A percentile compares a stretch with the other conserved stretches of the same genome.
These are phyloP conservation scores for Haliclona indistincta DNA, from an alignment of 37 sponge, comb jelly and placozoan species.

Conservation along the genomic window DNA sequence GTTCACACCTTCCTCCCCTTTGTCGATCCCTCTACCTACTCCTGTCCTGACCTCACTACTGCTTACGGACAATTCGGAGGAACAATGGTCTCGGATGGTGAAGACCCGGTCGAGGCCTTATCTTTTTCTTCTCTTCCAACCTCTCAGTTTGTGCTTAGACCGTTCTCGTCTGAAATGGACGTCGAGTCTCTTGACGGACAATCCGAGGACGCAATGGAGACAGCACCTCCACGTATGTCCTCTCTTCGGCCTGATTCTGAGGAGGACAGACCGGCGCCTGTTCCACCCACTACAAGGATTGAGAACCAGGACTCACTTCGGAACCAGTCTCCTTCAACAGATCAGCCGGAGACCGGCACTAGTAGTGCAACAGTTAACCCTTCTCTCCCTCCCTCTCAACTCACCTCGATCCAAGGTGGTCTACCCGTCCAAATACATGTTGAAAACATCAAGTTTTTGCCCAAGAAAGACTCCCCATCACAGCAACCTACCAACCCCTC, in stretches of 20 bases:
- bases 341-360: not conserved
- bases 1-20: not conserved
- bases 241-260: not conserved
- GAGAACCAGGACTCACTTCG: not conserved
- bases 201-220: not conserved
- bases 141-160: constrained; percentile 56
- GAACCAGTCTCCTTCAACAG: not conserved
- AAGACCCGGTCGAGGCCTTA: constrained; percentile 11
- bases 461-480: not conserved
- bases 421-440: constrained; percentile 13
- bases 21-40: constrained; percentile 5
- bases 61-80: not conserved
- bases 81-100: constrained; percentile 23
- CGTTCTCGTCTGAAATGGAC: constrained; percentile 39
- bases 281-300: not conserved
- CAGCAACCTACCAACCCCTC: not conserved
- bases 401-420: not conserved
- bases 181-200: not conserved
- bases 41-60: not conserved
- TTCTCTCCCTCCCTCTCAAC: not conserved
- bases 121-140: constrained; percentile 64
- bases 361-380: not conserved
- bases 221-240: not conserved
- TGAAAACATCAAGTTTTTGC: not conserved
- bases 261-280: not conserved